Percentiles rank a stretch among this genome's conserved stretches.
phyloP scores from a whole-genome alignment of 2,888 invertebrate genomes.

The Idaea straminata region DNA sequence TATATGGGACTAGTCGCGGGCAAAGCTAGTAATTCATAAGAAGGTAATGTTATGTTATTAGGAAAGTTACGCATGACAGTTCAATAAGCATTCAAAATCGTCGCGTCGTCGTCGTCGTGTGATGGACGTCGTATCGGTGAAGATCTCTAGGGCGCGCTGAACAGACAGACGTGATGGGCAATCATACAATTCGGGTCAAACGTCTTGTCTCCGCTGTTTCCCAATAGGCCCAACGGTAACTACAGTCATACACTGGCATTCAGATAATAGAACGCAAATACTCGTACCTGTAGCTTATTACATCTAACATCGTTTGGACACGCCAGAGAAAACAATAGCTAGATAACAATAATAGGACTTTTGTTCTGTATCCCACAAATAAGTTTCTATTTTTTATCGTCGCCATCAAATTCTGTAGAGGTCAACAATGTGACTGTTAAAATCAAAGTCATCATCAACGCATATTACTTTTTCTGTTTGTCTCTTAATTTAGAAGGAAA shows the following conservation, averaged over 20 bases:
- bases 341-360: no score
- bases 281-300: no score
- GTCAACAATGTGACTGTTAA: background rate
- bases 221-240: slow-evolving; percentile 24
- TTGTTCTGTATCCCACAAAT: background rate
- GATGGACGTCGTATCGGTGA: slow-evolving; percentile 34
- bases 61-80: slow-evolving; percentile 23
- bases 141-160: slow-evolving; percentile 39
- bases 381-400: background rate
- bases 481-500: no score
- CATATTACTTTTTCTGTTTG: background rate
- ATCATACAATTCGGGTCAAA: slow-evolving; percentile 74
- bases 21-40: no score
- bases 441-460: background rate
- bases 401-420: background rate
- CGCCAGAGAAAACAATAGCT: no score
- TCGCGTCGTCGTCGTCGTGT: slow-evolving; percentile 27
- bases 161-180: slow-evolving; percentile 52
- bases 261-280: no score
- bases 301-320: no score
- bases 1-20: no score
- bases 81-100: slow-evolving; percentile 35
- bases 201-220: slow-evolving; percentile 41
- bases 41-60: no score
- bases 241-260: background rate